Evolutionary conservation across 2,888 invertebrate species (phyloP).

Genomic region (Melinaea marsaeus): DNA sequence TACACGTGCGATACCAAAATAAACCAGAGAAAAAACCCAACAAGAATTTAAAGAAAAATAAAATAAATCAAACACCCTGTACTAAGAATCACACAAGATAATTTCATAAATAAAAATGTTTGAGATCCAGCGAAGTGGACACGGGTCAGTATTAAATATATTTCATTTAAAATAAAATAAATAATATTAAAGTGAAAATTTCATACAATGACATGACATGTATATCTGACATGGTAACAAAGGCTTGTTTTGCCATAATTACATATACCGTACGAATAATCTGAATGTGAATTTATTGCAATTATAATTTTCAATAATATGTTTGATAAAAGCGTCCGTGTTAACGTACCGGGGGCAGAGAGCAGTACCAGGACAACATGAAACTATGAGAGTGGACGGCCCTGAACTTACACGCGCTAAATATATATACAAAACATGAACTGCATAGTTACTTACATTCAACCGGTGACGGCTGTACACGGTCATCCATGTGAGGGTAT

Average conservation of each 20-base stretch:
- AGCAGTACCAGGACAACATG: constrained; percentile 58
- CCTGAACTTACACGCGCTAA: constrained; percentile 59
- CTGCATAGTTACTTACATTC: constrained; percentile 53
- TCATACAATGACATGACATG: background rate
- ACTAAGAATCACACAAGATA: too few species aligned
- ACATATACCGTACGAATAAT: constrained; percentile 1
- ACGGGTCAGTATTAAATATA: too few species aligned
- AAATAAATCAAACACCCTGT: too few species aligned
- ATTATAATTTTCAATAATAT: background rate
- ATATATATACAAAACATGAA: constrained; percentile 44
- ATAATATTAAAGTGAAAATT: background rate
- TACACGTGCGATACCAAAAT: too few species aligned
- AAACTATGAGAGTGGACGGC: constrained; percentile 41
- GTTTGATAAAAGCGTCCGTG: constrained; percentile 6
- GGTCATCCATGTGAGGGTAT: constrained; percentile 41
- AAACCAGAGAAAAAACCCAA: too few species aligned
- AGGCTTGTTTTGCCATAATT: constrained; percentile 1
- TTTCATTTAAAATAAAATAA: background rate
- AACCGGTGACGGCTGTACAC: constrained; percentile 67
- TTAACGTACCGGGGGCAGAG: constrained; percentile 18
- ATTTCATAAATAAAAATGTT: too few species aligned
- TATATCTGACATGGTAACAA: background rate
- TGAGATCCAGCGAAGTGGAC: too few species aligned
- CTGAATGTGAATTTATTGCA: background rate
- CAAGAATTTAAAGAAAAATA: too few species aligned